Conservation (phyloP, 2,797 vertebrate genomes). For the Myotis vivesi region DNA sequence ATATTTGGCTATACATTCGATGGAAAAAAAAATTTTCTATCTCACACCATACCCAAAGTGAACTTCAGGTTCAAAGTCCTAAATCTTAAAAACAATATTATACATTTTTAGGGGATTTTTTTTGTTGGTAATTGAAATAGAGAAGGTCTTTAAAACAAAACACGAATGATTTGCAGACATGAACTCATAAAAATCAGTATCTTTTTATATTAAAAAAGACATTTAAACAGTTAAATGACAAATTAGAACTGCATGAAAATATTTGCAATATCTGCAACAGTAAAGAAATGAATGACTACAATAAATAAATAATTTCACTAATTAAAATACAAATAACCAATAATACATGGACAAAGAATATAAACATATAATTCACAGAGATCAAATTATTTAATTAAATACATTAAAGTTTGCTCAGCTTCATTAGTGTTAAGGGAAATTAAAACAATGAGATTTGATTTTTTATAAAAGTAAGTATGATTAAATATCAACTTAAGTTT, state of each 20-base stretch:
- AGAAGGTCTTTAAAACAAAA: neutral
- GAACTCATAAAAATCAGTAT: neutral
- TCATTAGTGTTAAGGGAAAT: neutral
- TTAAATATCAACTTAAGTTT: neutral
- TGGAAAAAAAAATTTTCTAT: neutral
- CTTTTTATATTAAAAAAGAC: neutral
- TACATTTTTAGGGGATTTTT: neutral
- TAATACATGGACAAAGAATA: neutral
- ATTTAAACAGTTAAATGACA: neutral
- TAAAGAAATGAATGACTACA: neutral
- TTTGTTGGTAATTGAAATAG: neutral
- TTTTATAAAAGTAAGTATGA: neutral
- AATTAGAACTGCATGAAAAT: neutral
- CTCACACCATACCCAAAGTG: neutral
- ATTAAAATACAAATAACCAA: neutral
- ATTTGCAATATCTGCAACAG: neutral
- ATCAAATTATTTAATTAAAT: neutral
- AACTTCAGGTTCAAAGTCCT: neutral
- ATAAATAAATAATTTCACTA: neutral
- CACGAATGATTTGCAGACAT: neutral
- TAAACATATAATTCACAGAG: neutral
- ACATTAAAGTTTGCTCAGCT: neutral
- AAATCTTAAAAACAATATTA: neutral
- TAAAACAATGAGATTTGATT: neutral
- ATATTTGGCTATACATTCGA: neutral